Percentiles rank a stretch among this genome's conserved stretches.
phyloP scores from a whole-genome alignment of 1,140 invertebrate species.

The fruit fly (Drosophila melanogaster) region DNA sequence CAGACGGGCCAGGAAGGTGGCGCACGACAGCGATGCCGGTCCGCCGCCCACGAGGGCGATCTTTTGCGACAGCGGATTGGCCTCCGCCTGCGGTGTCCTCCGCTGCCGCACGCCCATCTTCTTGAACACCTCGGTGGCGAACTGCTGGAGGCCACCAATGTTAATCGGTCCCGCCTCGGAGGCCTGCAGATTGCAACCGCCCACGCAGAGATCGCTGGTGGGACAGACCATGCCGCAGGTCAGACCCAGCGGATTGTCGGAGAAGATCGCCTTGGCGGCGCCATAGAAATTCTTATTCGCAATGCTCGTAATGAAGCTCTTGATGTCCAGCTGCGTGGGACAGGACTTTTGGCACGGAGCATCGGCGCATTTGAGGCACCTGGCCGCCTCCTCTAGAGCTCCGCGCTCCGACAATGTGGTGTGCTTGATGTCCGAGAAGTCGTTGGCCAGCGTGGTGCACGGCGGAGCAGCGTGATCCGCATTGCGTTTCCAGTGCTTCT shows the following conservation, averaged over 20 bases:
- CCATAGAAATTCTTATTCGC: constrained; percentile 99
- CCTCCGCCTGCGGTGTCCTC: constrained; percentile 88
- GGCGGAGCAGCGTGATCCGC: constrained; percentile 88
- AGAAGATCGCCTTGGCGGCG: constrained; percentile 97
- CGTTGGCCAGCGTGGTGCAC: constrained; percentile 92
- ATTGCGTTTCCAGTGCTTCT: constrained; percentile 98
- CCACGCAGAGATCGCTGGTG: constrained; percentile 98
- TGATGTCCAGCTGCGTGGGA: constrained; percentile 98
- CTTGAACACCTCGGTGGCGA: constrained; percentile 97
- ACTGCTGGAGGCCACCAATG: constrained; percentile 99
- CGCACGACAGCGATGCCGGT: constrained; percentile 98
- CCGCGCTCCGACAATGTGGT: constrained; percentile 98
- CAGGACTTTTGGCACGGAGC: constrained; percentile 99
- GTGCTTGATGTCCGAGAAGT: constrained; percentile 99
- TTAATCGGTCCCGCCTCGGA: constrained; percentile 99
- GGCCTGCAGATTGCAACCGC: constrained; percentile 97
- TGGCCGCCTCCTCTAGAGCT: constrained; percentile 94
- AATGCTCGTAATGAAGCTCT: constrained; percentile 98
- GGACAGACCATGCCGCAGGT: constrained; percentile 99
- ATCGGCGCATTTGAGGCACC: constrained; percentile 98
- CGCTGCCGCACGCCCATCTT: constrained; percentile 96
- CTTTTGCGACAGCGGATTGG: constrained; percentile 88
- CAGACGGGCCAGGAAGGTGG: constrained; percentile 96
- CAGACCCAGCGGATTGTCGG: constrained; percentile 97
- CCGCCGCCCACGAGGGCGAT: constrained; percentile 97